A percentile compares a stretch with the other conserved stretches of the same genome.
These are phyloP conservation scores for Tyria jacobaeae DNA, from an alignment of 2,888 invertebrate genomes.

Conservation along the genomic window DNA sequence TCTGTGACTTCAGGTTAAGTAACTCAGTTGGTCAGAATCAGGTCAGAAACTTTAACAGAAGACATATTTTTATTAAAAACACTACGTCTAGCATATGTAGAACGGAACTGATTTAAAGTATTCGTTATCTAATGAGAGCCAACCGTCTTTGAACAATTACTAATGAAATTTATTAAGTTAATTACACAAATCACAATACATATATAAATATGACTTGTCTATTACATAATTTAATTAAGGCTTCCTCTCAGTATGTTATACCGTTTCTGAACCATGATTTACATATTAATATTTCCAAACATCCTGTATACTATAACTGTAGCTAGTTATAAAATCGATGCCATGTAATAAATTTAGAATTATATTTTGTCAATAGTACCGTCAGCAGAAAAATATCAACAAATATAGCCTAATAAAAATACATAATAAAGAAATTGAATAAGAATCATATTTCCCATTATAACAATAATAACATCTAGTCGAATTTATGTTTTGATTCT, in stretches of 20 bases:
- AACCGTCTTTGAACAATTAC: background rate
- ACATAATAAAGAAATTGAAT: conserved; percentile 7
- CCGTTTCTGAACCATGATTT: background rate
- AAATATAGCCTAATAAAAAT: conserved; percentile 1
- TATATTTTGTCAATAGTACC: conserved; percentile 15
- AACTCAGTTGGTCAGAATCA: background rate
- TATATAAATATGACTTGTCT: background rate
- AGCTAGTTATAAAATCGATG: conserved; percentile 31
- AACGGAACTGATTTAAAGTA: background rate
- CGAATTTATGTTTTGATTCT: conserved; percentile 18
- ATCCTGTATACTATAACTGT: conserved; percentile 18
- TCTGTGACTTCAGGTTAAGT: background rate
- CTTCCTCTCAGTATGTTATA: background rate
- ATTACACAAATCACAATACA: background rate
- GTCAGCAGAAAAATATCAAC: conserved; percentile 16
- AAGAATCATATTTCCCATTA: conserved; percentile 14
- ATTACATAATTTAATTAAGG: background rate
- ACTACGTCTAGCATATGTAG: too few relatives aligned
- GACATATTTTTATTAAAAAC: too few relatives aligned
- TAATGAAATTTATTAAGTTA: background rate
- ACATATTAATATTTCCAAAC: background rate
- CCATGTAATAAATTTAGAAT: conserved; percentile 33
- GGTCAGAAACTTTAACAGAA: too few relatives aligned
- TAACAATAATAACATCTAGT: conserved; percentile 23
- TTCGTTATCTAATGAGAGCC: background rate